Evolutionary conservation across 2,113 vertebrate genomes (phyloP).

Genomic region (Diglossa brunneiventris): DNA sequence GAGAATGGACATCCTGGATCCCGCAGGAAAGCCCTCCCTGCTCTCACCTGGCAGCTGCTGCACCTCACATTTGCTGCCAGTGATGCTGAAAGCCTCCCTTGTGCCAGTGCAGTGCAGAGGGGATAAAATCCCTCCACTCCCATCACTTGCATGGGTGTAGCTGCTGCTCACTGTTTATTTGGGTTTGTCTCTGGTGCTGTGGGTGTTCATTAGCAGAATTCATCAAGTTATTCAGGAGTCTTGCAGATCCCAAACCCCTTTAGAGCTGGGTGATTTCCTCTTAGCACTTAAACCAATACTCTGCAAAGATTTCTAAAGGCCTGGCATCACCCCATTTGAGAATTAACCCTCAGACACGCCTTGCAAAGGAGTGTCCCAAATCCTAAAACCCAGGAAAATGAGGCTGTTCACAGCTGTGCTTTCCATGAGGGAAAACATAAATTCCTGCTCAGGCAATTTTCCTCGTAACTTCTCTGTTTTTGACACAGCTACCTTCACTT

Average conservation of each 20-base stretch:
- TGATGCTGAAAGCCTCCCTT: not conserved
- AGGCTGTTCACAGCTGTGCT: not conserved
- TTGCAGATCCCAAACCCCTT: not conserved
- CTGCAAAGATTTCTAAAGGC: not conserved
- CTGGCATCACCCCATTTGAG: not conserved
- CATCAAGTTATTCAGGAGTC: not conserved
- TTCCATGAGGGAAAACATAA: not conserved
- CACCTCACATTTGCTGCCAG: not conserved
- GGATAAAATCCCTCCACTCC: not conserved
- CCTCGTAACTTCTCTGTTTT: not conserved
- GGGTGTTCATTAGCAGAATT: not conserved
- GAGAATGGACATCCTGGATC: not conserved
- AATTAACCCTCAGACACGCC: not conserved
- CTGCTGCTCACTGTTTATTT: not conserved
- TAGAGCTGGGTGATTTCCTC: not conserved
- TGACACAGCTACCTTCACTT: constrained; percentile 84
- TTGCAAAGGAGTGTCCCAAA: not conserved
- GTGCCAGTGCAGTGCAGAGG: not conserved
- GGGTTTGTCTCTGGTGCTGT: not conserved
- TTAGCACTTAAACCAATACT: not conserved
- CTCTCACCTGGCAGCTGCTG: not conserved
- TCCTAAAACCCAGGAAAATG: not conserved
- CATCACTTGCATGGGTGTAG: not conserved
- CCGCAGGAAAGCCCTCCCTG: not conserved
- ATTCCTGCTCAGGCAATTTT: not conserved